Percentiles rank a stretch among this genome's conserved stretches.
Conservation (phyloP, 1,140 invertebrate species). For the Babylonia areolata region DNA sequence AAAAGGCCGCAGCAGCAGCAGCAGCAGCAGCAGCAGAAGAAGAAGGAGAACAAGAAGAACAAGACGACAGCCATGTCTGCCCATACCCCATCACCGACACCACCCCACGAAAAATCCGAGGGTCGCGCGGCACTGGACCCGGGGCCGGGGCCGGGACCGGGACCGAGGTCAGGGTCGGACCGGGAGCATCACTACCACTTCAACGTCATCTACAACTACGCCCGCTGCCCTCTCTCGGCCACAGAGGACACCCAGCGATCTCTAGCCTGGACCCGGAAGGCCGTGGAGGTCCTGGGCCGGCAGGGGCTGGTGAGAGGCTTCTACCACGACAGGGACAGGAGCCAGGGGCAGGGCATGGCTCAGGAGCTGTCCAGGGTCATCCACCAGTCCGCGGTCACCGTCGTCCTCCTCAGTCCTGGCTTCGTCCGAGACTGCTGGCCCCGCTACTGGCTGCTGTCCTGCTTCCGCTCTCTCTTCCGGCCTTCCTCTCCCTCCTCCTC, state of each 20-base stretch:
- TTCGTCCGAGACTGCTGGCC: slow-evolving; percentile 41
- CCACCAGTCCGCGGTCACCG: slow-evolving; percentile 27
- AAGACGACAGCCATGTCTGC: too few species aligned
- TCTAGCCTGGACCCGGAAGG: slow-evolving; percentile 20
- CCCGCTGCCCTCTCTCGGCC: slow-evolving; percentile 2
- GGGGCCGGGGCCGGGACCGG: too few species aligned
- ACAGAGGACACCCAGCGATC: slow-evolving; percentile 39
- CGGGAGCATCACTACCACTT: slow-evolving; percentile 44
- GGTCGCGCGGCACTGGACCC: too few species aligned
- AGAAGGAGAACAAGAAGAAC: too few species aligned
- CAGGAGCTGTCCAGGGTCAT: slow-evolving; percentile 40
- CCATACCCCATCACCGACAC: too few species aligned
- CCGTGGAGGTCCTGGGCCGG: slow-evolving; percentile 40
- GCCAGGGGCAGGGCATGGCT: not conserved
- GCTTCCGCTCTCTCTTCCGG: slow-evolving; percentile 35
- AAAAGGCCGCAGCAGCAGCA: too few species aligned
- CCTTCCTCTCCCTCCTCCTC: not conserved
- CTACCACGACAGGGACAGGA: slow-evolving; percentile 44
- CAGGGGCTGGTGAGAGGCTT: slow-evolving; percentile 44
- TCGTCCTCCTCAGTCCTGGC: slow-evolving; percentile 39
- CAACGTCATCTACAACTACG: slow-evolving; percentile 53
- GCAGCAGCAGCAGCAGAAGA: too few species aligned
- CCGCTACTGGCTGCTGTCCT: slow-evolving; percentile 22
- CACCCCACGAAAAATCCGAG: too few species aligned
- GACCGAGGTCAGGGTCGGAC: not conserved